Conservation (phyloP, 2,113 vertebrate species). For the Setophaga kirtlandii region DNA sequence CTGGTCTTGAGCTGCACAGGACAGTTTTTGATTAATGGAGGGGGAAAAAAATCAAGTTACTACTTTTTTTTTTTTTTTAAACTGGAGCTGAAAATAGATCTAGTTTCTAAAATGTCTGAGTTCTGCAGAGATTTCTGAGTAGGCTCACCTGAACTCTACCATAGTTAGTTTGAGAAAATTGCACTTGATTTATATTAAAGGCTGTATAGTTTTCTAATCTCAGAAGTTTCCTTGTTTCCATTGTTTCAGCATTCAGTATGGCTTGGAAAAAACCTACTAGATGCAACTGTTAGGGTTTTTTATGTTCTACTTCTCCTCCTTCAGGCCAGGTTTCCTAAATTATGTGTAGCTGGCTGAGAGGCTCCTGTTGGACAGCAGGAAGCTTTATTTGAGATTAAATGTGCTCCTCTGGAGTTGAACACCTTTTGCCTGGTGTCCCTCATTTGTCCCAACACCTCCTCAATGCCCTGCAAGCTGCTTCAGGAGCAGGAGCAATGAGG, state of each 20-base stretch:
- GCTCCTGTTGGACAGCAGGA: neutral
- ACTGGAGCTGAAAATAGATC: neutral
- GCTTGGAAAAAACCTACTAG: neutral
- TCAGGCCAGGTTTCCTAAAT: neutral
- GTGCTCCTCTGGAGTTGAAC: neutral
- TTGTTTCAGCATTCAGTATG: neutral
- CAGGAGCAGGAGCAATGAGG: neutral
- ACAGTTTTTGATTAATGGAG: neutral
- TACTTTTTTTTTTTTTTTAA: neutral
- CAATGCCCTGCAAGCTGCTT: neutral
- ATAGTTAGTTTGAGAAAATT: neutral
- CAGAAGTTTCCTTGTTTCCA: neutral
- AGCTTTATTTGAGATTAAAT: neutral
- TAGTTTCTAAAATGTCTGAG: neutral
- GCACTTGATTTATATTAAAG: neutral
- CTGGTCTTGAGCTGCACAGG: neutral
- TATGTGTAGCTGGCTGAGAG: neutral
- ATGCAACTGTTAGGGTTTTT: accelerated
- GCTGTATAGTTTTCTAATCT: neutral
- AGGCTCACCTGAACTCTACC: neutral
- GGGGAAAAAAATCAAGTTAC: neutral
- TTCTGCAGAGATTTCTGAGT: neutral
- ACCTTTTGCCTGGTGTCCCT: neutral
- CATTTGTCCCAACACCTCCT: neutral
- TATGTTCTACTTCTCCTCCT: neutral